Evolutionary conservation across 2,113 vertebrate genomes (phyloP).

Genomic region (Heptranchias perlo): DNA sequence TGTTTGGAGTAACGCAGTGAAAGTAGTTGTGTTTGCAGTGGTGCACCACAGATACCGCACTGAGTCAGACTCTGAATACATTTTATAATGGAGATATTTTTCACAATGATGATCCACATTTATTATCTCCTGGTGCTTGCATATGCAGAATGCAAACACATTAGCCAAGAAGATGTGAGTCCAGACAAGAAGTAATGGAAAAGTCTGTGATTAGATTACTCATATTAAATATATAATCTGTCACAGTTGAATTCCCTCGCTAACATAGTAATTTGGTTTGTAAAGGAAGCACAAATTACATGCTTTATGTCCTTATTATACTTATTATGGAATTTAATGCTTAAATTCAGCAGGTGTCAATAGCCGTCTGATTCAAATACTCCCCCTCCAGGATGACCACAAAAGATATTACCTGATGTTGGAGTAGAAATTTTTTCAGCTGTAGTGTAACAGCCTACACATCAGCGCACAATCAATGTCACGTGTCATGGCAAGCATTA

Average conservation of each 20-base stretch:
- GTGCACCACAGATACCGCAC: not conserved
- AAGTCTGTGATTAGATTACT: not conserved
- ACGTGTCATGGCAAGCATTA: not conserved
- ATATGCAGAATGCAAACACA: conserved; percentile 11
- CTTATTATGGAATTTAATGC: not conserved
- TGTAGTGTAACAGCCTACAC: not conserved
- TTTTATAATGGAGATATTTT: not conserved
- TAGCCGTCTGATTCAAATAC: not conserved
- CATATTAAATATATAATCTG: conserved; percentile 27
- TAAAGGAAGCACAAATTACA: not conserved
- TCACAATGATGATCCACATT: not conserved
- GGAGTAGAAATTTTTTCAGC: not conserved
- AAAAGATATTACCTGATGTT: not conserved
- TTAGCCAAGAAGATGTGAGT: not conserved
- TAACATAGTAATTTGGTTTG: not conserved
- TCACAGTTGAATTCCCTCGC: not conserved
- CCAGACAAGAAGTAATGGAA: not conserved
- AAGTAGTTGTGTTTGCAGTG: not conserved
- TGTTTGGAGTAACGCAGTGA: not conserved
- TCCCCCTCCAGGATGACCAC: not conserved
- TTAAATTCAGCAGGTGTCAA: not conserved
- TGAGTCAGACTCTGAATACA: not conserved
- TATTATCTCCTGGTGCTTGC: not conserved
- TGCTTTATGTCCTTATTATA: not conserved
- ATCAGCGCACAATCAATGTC: not conserved